Conservation (phyloP, 2,113 vertebrate species). For the Oenanthe oenanthe region DNA sequence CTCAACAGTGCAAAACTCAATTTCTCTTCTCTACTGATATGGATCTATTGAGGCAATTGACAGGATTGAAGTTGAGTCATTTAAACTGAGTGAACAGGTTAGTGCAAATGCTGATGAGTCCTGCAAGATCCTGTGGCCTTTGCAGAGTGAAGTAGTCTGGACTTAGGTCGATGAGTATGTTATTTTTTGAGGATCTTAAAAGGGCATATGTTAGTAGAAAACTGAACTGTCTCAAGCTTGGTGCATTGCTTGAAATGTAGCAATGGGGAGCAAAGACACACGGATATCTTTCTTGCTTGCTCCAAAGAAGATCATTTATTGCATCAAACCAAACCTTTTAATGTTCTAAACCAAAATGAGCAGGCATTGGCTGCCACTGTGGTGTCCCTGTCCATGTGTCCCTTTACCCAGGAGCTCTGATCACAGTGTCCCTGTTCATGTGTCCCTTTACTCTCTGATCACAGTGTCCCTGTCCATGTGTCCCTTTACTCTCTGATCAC, state of each 20-base stretch:
- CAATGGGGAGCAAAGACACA: not conserved
- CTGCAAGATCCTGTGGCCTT: not conserved
- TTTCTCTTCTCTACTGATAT: slow-evolving; percentile 18
- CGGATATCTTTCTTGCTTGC: not conserved
- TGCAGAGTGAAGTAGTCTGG: not conserved
- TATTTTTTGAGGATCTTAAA: not conserved
- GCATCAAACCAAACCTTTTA: not conserved
- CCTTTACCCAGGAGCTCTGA: not conserved
- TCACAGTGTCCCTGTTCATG: no score
- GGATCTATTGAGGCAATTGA: not conserved
- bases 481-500: no score
- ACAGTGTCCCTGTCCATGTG: no score
- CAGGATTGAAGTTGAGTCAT: not conserved
- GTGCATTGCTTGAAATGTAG: not conserved
- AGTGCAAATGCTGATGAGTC: not conserved
- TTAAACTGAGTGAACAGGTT: not conserved
- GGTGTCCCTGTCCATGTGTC: fast-evolving
- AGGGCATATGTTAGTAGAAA: not conserved
- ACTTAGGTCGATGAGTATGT: not conserved
- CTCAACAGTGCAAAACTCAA: not conserved
- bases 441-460: no score
- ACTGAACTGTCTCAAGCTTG: not conserved
- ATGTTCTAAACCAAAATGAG: not conserved
- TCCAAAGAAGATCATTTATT: not conserved
- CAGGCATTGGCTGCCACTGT: not conserved